Evolutionary conservation across 2,113 vertebrate genomes (phyloP), one percentile per base, ranked within the genome.

Genomic region (Festucalex cinctus): DNA sequence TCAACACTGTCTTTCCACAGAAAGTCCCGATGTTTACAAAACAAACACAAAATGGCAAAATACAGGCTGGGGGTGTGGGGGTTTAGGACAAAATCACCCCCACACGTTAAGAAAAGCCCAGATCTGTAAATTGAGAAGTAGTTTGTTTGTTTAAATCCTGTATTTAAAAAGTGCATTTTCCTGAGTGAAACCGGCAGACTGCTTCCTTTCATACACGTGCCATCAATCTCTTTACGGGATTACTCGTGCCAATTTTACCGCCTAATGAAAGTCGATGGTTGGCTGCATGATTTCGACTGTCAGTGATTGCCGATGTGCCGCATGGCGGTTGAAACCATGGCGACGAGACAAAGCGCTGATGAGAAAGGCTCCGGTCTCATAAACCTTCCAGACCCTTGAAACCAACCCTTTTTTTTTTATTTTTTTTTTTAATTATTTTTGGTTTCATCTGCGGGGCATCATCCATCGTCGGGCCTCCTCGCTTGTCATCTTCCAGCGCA

Each of bases 401-500:
- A 85, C 83, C 83, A 85, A 78, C 70, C 60, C 56, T 66, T 59
- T 32, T 32, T 32, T 32, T 32, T 32, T 32, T 32, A 2, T 32
- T 2, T 89, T 87, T 84, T 86, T 22, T 13, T n/a, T 39, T n/a
- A 1, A 13, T 24, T 24, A 24, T 10, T 13, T 9, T 20, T 7
- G 17, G 20, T 80, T 89, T 72, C 79, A 81, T 85, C 71, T 78
- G 44, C 64, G 39, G 85, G 77, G 83, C 76, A 66, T 71, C 76
- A 89, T 90, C 81, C 81, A 89, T 90, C 77, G 81, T 71, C 67
- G 3, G 66, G 70, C 65, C 68, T 65, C 44, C 81, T 71, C 68
- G 66, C 68, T 84, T 82, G 76, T 87, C 82, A 80, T 73, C 70
- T 70, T 65, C 64, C 74, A 54, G 28, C 77, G 70, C 75, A 91